A percentile compares a stretch with the other conserved stretches of the same genome.
phyloP scores from a whole-genome alignment of 2,113 vertebrate species.

The human region GRCh38 chr3:84292001-84292500 shows the following conservation, averaged over 20 bases:
- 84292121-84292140: neutral
- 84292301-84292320: neutral
- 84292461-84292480: neutral
- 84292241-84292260: neutral
- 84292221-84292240: neutral
- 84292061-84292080: neutral
- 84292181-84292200: neutral
- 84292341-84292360: neutral
- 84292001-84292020: neutral
- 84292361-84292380: neutral
- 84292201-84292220: neutral
- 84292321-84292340: neutral
- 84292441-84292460: neutral
- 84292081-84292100: neutral
- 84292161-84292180: neutral
- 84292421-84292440: rapidly evolving
- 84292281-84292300: neutral
- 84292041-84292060: neutral
- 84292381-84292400: neutral
- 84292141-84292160: neutral
- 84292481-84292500: neutral
- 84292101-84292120: neutral
- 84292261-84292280: neutral
- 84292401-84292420: neutral
- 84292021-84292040: neutral